Evolutionary conservation across 2,888 invertebrate genomes (phyloP).

Genomic region (Ophion obscuratus): DNA sequence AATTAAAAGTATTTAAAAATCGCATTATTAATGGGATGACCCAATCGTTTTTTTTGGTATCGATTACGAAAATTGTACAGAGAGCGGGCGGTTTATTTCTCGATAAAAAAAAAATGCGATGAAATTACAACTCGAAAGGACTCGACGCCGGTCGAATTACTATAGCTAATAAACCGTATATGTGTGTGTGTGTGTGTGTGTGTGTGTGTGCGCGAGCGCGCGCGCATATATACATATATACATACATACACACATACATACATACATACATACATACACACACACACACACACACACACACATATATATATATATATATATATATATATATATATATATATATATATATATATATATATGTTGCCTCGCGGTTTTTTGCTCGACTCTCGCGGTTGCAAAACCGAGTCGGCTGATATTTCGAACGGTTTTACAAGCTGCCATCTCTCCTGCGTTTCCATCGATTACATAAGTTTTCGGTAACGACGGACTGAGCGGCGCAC

Average conservation of each 20-base stretch:
- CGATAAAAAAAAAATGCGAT: no score
- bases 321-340: background rate
- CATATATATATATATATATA: no score
- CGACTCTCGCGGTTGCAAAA: conserved; percentile 61
- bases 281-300: no score
- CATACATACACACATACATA: background rate
- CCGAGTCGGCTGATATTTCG: conserved; percentile 43
- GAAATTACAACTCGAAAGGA: no score
- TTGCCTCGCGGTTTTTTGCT: conserved; percentile 7
- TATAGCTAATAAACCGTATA: background rate
- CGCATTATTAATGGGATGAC: no score
- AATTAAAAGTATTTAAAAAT: no score
- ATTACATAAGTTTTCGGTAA: conserved; percentile 51
- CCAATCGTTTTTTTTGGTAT: no score
- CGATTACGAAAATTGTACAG: no score
- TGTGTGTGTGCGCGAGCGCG: no score
- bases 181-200: background rate
- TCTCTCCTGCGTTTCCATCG: conserved; percentile 23
- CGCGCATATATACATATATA: no score
- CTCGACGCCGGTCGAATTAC: no score
- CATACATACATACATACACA: background rate
- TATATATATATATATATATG: background rate
- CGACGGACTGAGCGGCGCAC: background rate
- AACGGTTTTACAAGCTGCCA: conserved; percentile 38
- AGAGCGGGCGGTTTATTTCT: no score